phyloP scores from a whole-genome alignment of 2,113 vertebrate genomes.

The Amphiprion percula region DNA sequence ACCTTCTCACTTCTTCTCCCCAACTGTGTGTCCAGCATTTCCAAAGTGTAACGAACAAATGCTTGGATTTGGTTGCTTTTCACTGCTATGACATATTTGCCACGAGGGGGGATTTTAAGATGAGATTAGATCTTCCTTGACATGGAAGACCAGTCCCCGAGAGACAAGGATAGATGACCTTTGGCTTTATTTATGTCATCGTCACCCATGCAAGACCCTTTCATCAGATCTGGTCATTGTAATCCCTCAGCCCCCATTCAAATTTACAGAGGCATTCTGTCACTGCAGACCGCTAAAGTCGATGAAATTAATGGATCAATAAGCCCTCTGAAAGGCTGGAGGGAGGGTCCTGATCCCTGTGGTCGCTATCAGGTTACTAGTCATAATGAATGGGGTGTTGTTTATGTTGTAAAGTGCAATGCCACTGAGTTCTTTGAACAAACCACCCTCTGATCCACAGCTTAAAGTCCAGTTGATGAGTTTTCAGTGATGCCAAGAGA shows the following conservation, averaged over 20 bases:
- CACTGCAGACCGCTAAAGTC: constrained; percentile 81
- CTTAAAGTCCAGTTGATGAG: constrained; percentile 62
- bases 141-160: constrained; percentile 11
- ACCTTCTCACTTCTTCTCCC: background rate
- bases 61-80: constrained; percentile 28
- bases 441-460: constrained; percentile 70
- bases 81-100: constrained; percentile 38
- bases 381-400: constrained; percentile 90
- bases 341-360: constrained; percentile 78
- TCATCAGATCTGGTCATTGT: constrained; percentile 77
- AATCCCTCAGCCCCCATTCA: constrained; percentile 80
- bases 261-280: constrained; percentile 80
- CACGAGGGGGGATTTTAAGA: constrained; percentile 52
- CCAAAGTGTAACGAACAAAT: constrained; percentile 39
- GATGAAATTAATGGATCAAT: constrained; percentile 86
- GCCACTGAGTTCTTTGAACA: constrained; percentile 82
- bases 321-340: constrained; percentile 79
- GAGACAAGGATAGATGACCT: constrained; percentile 68
- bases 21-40: background rate
- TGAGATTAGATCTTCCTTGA: constrained; percentile 39
- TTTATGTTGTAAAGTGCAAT: constrained; percentile 87
- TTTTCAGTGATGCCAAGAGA: constrained; percentile 18
- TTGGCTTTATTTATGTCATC: constrained; percentile 81
- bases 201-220: constrained; percentile 68
- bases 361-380: constrained; percentile 82